phyloP scores from a whole-genome alignment of 1,140 invertebrate species.

The Drosophila elegans region DNA sequence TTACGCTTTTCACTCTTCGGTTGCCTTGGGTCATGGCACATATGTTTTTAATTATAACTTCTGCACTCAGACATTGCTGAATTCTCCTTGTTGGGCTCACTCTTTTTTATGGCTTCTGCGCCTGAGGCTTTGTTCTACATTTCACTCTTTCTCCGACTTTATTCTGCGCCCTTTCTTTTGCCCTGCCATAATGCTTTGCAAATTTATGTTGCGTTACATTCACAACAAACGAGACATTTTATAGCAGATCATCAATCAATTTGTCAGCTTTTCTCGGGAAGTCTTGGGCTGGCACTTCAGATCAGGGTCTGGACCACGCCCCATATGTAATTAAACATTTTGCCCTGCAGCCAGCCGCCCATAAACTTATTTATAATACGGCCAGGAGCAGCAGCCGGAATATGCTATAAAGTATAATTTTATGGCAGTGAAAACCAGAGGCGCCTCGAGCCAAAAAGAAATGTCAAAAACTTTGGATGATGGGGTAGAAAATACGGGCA shows the following conservation, averaged over 20 bases:
- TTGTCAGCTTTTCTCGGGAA: constrained; percentile 65
- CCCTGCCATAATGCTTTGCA: constrained; percentile 75
- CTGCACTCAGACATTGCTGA: constrained; percentile 38
- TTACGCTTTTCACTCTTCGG: not conserved
- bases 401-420: constrained; percentile 73
- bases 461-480: constrained; percentile 50
- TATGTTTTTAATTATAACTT: constrained; percentile 82
- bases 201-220: constrained; percentile 83
- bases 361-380: constrained; percentile 71
- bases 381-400: constrained; percentile 34
- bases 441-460: constrained; percentile 22
- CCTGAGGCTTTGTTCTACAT: constrained; percentile 59
- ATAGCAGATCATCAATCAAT: constrained; percentile 84
- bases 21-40: constrained; percentile 59
- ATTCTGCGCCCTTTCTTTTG: constrained; percentile 13
- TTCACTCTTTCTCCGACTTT: constrained; percentile 27
- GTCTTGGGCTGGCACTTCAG: constrained; percentile 6
- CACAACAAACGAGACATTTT: constrained; percentile 82
- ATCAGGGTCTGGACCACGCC: constrained; percentile 41
- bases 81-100: constrained; percentile 30
- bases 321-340: constrained; percentile 70
- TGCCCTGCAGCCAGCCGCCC: constrained; percentile 26
- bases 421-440: constrained; percentile 70
- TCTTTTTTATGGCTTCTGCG: constrained; percentile 27
- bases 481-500: not conserved